Conservation (phyloP, 1,140 invertebrate species). For the Delia radicum region DNA sequence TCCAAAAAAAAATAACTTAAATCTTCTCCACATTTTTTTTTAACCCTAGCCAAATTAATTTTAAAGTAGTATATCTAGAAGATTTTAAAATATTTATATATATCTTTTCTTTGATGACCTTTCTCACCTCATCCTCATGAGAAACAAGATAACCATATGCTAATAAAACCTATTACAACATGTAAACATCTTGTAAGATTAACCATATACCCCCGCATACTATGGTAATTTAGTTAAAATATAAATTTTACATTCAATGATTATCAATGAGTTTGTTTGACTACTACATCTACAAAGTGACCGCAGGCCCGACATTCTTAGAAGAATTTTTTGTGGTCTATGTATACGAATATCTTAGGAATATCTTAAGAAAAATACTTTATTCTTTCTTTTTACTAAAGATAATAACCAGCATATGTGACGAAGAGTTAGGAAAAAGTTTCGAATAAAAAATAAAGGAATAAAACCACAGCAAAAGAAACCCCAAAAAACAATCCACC, state of each 20-base stretch:
- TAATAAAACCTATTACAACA: conserved; percentile 5
- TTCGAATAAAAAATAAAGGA: background rate
- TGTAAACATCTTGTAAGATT: conserved; percentile 20
- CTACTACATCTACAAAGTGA: conserved; percentile 3
- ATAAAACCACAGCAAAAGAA: background rate
- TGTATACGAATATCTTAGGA: background rate
- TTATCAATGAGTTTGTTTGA: background rate
- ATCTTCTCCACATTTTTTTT: no score
- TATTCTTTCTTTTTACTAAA: background rate
- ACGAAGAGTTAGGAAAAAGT: background rate
- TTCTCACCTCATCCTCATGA: background rate
- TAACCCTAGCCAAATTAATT: no score
- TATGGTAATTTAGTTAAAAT: background rate
- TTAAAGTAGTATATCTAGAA: no score
- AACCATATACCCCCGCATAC: background rate
- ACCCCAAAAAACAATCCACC: background rate
- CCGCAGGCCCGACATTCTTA: conserved; percentile 3
- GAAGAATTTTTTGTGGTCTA: background rate
- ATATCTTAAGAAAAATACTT: background rate
- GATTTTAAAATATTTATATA: no score
- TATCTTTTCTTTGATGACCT: conserved; percentile 25
- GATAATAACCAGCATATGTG: background rate
- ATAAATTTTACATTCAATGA: background rate
- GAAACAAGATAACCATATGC: background rate
- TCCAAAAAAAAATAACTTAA: background rate